phyloP scores from a whole-genome alignment of 2,113 vertebrate genomes.

The Illadopsis cleaveri region DNA sequence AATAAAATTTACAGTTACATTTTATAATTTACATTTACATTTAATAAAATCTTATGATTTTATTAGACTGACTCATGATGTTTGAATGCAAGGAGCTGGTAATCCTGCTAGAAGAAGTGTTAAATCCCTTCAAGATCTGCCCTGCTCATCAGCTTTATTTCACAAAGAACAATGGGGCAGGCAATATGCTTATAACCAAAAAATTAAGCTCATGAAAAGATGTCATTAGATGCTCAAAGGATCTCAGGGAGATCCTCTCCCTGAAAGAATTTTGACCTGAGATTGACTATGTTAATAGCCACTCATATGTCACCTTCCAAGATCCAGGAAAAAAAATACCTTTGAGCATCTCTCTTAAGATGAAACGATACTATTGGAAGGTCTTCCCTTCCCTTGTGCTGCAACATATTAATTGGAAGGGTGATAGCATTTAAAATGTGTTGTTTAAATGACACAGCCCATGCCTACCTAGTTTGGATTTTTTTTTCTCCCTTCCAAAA shows the following conservation, averaged over 20 bases:
- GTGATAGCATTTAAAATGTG: not conserved
- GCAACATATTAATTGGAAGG: not conserved
- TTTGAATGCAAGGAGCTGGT: not conserved
- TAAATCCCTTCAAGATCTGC: not conserved
- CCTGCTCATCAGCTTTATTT: not conserved
- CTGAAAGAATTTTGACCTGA: not conserved
- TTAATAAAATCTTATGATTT: conserved; percentile 11
- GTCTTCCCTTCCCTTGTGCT: not conserved
- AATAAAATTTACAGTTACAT: too few relatives aligned
- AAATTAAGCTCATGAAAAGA: not conserved
- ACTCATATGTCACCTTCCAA: not conserved
- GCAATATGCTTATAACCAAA: not conserved
- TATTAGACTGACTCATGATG: not conserved
- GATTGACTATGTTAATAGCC: not conserved
- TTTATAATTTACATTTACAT: too few relatives aligned
- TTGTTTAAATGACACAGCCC: not conserved
- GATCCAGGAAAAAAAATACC: not conserved
- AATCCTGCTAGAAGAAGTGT: not conserved
- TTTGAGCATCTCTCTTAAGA: not conserved
- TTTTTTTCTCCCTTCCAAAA: not conserved
- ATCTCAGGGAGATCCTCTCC: not conserved
- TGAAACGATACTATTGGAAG: not conserved
- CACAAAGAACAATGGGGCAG: not conserved
- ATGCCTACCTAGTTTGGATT: not conserved
- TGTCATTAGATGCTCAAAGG: not conserved